Evolutionary conservation across 2,113 vertebrate genomes (phyloP), one percentile per base, ranked within the genome.

Genomic region (Petrocephalus zakoni): DNA sequence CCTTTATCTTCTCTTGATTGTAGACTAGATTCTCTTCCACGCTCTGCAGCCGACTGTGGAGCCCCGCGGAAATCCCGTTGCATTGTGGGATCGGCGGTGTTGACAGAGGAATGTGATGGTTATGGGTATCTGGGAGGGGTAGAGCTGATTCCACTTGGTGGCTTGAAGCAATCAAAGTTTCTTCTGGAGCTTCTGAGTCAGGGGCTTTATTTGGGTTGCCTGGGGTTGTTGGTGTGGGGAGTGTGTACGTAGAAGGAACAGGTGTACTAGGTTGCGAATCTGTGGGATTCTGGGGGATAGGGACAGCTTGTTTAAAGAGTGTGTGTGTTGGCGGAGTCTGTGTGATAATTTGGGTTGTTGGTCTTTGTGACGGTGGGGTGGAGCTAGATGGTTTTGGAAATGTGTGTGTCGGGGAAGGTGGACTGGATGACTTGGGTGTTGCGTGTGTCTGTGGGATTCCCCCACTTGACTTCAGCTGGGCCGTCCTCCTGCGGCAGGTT

Each of bases 1-100:
- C 97, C 94, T 99, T 99, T 94, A 99, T 99, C 96, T 99, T 99
- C 96, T 99, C 97, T 92, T 99, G 97, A 91, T 99, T 99, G 1
- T 97, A 98, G 90, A 97, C 93, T 64, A 99, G 96, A 88, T 97
- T 98, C 92, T 99, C 97, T 91, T 99, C 98, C 89, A 99, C 97
- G 2, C 95, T 96, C 88, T 98, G 97, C 75, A 99, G 94, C 91
- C 97, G 96, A 88, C 95, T 95, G 91, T 98, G 96, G 68, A 99
- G 95, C 88, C 96, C 94, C 13, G 92, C 93, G 0, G 95, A 95
- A 11, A 93, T 93, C 19, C 95, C 95, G 2, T 96, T 96, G 88
- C 95, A 95, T 92, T 95, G 94, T 92, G 94, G 90, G 93, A 93
- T 90, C 93, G 90, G 34, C 21, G 78, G 78, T n/a, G 29, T 51